phyloP scores from a whole-genome alignment of 2,113 vertebrate genomes.

The Saguinus midas region DNA sequence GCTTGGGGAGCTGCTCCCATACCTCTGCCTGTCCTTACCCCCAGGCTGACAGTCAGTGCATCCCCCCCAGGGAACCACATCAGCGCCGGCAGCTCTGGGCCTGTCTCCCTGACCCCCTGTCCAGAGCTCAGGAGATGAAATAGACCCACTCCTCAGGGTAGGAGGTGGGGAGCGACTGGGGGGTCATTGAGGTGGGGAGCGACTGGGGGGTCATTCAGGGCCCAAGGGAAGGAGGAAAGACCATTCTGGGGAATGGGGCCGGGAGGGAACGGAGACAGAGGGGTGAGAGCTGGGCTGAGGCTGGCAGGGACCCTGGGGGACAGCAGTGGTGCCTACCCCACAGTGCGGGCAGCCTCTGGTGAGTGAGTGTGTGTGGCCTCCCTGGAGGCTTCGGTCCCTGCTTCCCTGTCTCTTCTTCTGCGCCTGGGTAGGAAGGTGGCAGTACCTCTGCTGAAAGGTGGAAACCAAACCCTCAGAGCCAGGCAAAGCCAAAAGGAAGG shows the following conservation, averaged over 20 bases:
- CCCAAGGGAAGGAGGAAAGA: neutral
- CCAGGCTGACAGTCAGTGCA: neutral
- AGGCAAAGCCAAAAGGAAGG: neutral
- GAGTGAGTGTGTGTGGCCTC: no score
- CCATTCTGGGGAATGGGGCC: neutral
- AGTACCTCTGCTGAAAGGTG: neutral
- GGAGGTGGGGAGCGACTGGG: neutral
- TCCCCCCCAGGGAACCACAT: neutral
- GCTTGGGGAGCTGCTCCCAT: neutral
- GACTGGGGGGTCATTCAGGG: neutral
- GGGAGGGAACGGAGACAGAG: neutral
- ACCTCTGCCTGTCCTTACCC: neutral
- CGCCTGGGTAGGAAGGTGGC: neutral
- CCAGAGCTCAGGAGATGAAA: neutral
- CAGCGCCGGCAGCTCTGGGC: no score
- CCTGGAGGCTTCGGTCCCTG: accelerated
- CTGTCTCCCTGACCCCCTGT: neutral
- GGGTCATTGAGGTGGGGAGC: neutral
- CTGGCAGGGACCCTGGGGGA: neutral
- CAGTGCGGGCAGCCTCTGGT: no score
- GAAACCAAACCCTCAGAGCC: neutral
- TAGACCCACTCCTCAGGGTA: no score
- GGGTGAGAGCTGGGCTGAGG: neutral
- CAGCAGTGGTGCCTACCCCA: neutral
- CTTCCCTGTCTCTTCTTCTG: neutral